Evolutionary conservation across 2,113 vertebrate genomes (phyloP).

Genomic region (Amphiprion ocellaris): DNA sequence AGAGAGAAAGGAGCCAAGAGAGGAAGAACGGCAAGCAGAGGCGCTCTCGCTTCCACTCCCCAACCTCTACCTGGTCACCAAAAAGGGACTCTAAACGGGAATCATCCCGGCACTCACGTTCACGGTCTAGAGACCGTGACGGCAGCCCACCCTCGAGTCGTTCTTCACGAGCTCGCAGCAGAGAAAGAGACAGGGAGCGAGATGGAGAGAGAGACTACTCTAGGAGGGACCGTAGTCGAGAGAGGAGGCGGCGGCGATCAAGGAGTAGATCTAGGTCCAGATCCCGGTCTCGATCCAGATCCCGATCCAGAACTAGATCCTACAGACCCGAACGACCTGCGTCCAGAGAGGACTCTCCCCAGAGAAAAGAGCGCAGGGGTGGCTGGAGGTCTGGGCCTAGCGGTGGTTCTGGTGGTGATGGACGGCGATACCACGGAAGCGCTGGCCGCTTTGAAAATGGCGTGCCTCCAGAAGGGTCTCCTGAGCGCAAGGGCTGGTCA

Average conservation of each 20-base stretch:
- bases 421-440: slow-evolving; percentile 85
- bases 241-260: slow-evolving; percentile 87
- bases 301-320: slow-evolving; percentile 87
- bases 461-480: slow-evolving; percentile 78
- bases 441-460: slow-evolving; percentile 79
- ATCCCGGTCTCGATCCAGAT: slow-evolving; percentile 85
- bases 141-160: slow-evolving; percentile 83
- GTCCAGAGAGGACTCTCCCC: slow-evolving; percentile 88
- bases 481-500: slow-evolving; percentile 84
- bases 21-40: slow-evolving; percentile 77
- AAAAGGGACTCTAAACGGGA: slow-evolving; percentile 85
- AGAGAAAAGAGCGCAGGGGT: slow-evolving; percentile 87
- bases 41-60: slow-evolving; percentile 95
- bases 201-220: slow-evolving; percentile 67
- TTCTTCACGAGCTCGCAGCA: slow-evolving; percentile 88
- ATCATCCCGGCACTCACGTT: slow-evolving; percentile 82
- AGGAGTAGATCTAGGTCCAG: slow-evolving; percentile 82
- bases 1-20: slow-evolving; percentile 67
- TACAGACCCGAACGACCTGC: slow-evolving; percentile 85
- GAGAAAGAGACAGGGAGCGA: slow-evolving; percentile 81
- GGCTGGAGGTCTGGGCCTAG: slow-evolving; percentile 67
- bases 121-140: slow-evolving; percentile 80
- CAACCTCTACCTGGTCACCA: slow-evolving; percentile 94
- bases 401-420: slow-evolving; percentile 76
- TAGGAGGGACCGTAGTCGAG: slow-evolving; percentile 87